Evolutionary conservation across 2,113 vertebrate species (phyloP), one percentile per base, ranked within the genome.

Genomic region (Excalfactoria chinensis): DNA sequence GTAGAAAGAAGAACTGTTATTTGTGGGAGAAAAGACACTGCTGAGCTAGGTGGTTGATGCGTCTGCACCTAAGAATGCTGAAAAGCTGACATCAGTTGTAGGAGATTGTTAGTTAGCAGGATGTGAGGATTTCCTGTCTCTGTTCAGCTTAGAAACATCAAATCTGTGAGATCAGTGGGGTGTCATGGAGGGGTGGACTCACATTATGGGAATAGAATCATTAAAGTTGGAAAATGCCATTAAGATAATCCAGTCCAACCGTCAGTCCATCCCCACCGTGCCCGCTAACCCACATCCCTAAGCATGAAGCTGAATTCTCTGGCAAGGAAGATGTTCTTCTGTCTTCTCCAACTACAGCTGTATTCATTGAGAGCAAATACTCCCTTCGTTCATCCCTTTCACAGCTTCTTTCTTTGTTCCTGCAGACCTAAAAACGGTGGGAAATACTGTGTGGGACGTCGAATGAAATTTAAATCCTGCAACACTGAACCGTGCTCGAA

Each of bases 381-480:
- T 88, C 51, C 49, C 20, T 48, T 86, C 84, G 18, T 81, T 71
- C 34, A 26, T 75, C 11, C 35, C 5, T 56, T 8, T 35, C 55
- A 58, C 11, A 3, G 40, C 66, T 68, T 55, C 20, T 46, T 51
- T 28, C 86, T 76, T 49, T 82, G 53, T 96, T 86, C 84, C 58
- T 86, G 46, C 97, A 99, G 99, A 84, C 99, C 99, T 26, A 98
- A 97, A 96, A 99, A 99, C 0, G 99, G 99, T 86, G 99, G 99
- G 11, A 98, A 98, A 84, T 99, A 99, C 96, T 99, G 99, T 1
- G 98, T 99, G 49, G 99, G 99, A 8, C 99, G 99, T 9, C 97
- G 99, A 84, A 99, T 99, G 99, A 99, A 99, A 96, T 99, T 99
- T 79, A 99, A 99, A 83, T 99, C 99, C 79, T 99, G 99, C 95